These are phyloP conservation scores for Betta splendens DNA, from an alignment of 2,797 vertebrate genomes.

Conservation along the genomic window DNA sequence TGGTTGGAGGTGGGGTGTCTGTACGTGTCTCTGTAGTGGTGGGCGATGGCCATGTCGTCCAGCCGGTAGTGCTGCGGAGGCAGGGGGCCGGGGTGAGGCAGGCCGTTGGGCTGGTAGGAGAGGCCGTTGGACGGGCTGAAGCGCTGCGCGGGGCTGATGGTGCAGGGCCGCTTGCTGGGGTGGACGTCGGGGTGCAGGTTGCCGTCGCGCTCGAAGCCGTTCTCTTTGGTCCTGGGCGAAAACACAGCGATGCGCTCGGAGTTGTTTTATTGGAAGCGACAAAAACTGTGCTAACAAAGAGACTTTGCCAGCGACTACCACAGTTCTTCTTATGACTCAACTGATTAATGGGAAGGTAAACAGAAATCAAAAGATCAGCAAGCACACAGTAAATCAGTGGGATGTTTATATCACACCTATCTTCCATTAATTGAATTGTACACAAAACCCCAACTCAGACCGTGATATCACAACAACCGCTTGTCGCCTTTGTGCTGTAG, in stretches of 20 bases:
- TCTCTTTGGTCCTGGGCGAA: constrained; percentile 85
- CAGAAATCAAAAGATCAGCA: not conserved
- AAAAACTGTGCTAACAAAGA: too few relatives aligned
- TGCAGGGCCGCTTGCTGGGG: constrained; percentile 94
- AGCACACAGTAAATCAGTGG: constrained; percentile 9
- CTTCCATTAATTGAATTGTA: constrained; percentile 26
- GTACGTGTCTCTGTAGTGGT: constrained; percentile 86
- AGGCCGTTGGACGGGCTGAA: constrained; percentile 92
- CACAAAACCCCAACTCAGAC: constrained; percentile 20
- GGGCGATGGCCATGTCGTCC: constrained; percentile 93
- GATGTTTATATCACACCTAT: constrained; percentile 12
- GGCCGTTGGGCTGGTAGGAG: constrained; percentile 87
- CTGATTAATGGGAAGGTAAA: constrained; percentile 15
- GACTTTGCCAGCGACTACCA: constrained; percentile 12
- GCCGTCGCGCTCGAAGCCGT: constrained; percentile 90
- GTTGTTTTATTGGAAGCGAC: too few relatives aligned
- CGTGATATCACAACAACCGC: constrained; percentile 19
- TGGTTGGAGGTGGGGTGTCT: constrained; percentile 89
- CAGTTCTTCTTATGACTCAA: constrained; percentile 12
- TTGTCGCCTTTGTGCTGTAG: constrained; percentile 1
- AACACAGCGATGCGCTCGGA: not conserved
- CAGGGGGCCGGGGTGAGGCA: constrained; percentile 90
- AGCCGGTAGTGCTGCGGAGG: constrained; percentile 96
- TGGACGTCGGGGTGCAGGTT: constrained; percentile 85
- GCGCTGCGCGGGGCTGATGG: constrained; percentile 95